Base-by-base conservation (phyloP, 2,797 vertebrate genomes). In the Botia kubotai region DNA sequence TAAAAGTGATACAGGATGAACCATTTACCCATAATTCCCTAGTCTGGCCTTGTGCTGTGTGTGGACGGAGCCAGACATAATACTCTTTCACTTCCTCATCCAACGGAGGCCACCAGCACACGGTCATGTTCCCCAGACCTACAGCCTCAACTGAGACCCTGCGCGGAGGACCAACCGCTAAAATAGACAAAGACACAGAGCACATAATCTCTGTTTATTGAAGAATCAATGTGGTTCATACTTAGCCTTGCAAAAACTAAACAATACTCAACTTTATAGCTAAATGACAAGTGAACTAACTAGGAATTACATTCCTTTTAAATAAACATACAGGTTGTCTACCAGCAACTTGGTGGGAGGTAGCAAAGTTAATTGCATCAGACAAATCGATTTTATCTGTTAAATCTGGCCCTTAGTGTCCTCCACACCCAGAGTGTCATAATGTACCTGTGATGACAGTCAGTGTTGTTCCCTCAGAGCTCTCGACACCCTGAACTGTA, bases 361-460 rank as follows among this genome's bases (percentile, higher is more conserved):
- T 33, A 5, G 3, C 3, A 3, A 33, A 33, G 33, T 33, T 33
- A 33, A 33, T 3, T 33, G 33, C 33, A 33, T 33, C 33, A 33
- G 33, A 33, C 33, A 33, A 33, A 33, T 3, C 0, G 33, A 26
- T 33, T 33, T 33, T 33, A 33, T 33, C 33, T 33, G 33, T 33
- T 33, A 3, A 33, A 33, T 33, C 23, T 33, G 33, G 23, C 23
- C 33, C 33, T 33, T 5, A 33, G 3, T 33, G 33, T 33, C 33
- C 33, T 33, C 33, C 33, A 33, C 33, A 33, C 33, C 3, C 33
- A 33, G 3, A 33, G 33, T 33, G 33, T 33, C 33, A 33, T 3
- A 33, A 72, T 88, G 87, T 90, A 97, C 97, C 95, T 90, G 96
- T 97, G 83, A 88, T 88, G 16, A 91, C 87, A 83, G 88, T 86